A percentile compares a stretch with the other conserved stretches of the same genome.
Evolutionary conservation across 2,888 invertebrate genomes (phyloP).

Genomic region (Petrolisthes manimaculis): DNA sequence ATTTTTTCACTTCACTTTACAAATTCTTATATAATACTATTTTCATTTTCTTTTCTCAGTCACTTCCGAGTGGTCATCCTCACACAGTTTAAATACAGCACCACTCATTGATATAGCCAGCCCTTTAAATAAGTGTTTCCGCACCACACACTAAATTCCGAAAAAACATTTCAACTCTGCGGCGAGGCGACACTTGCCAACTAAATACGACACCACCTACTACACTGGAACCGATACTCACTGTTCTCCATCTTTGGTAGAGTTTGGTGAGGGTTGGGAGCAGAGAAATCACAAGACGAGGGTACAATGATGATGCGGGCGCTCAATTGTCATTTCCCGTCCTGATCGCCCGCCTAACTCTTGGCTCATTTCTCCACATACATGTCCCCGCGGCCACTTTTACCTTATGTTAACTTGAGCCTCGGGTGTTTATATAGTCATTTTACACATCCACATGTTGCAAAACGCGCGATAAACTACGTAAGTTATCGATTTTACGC

Average conservation of each 20-base stretch:
- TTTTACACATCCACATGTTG: slow-evolving; percentile 6
- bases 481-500: slow-evolving; percentile 45
- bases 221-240: slow-evolving; percentile 30
- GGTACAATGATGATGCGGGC: slow-evolving; percentile 54
- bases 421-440: slow-evolving; percentile 20
- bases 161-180: not conserved
- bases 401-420: not conserved
- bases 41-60: too few species aligned
- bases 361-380: slow-evolving; percentile 33
- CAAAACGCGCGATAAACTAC: slow-evolving; percentile 12
- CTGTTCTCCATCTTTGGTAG: slow-evolving; percentile 58
- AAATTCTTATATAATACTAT: too few species aligned
- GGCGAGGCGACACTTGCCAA: not conserved
- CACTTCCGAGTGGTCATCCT: too few species aligned
- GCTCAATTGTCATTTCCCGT: slow-evolving; percentile 61
- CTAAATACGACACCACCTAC: not conserved
- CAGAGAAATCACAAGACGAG: slow-evolving; percentile 49
- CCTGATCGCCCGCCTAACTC: slow-evolving; percentile 32
- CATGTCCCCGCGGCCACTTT: slow-evolving; percentile 5
- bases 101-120: not conserved
- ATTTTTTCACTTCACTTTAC: too few species aligned
- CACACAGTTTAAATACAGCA: not conserved
- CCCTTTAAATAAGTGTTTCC: not conserved
- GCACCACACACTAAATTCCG: not conserved
- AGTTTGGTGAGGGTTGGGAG: slow-evolving; percentile 26